phyloP scores from a whole-genome alignment of 2,888 invertebrate species.

The Phortica okadai region DNA sequence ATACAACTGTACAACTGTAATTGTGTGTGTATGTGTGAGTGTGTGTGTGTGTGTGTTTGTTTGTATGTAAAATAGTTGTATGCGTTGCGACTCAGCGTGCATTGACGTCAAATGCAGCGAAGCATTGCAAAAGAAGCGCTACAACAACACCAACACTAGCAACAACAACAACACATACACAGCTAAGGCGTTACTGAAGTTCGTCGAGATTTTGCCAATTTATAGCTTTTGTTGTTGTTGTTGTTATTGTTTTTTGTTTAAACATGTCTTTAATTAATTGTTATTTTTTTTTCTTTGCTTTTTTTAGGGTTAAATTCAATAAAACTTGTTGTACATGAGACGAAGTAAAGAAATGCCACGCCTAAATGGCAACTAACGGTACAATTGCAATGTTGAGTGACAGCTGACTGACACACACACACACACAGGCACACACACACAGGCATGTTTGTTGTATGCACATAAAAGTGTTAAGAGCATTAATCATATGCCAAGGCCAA shows the following conservation, averaged over 20 bases:
- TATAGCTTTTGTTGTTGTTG: no score
- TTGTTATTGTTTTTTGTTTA: not conserved
- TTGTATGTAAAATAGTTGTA: conserved; percentile 40
- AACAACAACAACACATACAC: conserved; percentile 11
- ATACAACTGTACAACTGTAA: not conserved
- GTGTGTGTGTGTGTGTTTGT: conserved; percentile 36
- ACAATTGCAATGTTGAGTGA: not conserved
- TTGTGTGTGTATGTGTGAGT: conserved; percentile 33
- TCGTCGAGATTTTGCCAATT: not conserved
- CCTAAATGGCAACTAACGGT: not conserved
- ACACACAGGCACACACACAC: conserved; percentile 40
- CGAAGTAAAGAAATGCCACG: conserved; percentile 1
- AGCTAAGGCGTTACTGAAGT: not conserved
- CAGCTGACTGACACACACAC: conserved; percentile 34
- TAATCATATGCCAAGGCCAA: conserved; percentile 8
- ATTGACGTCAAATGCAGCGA: conserved; percentile 34
- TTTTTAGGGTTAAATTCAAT: not conserved
- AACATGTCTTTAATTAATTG: not conserved
- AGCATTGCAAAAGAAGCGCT: conserved; percentile 16
- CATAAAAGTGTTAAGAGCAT: not conserved
- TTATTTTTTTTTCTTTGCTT: not conserved
- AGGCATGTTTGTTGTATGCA: not conserved
- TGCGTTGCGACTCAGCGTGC: conserved; percentile 16
- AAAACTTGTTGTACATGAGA: not conserved
- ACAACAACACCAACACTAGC: conserved; percentile 20